A percentile compares a stretch with the other conserved stretches of the same genome.
These are phyloP conservation scores for Mesoclemmys tuberculata DNA, from an alignment of 2,113 vertebrate species.

Conservation along the genomic window DNA sequence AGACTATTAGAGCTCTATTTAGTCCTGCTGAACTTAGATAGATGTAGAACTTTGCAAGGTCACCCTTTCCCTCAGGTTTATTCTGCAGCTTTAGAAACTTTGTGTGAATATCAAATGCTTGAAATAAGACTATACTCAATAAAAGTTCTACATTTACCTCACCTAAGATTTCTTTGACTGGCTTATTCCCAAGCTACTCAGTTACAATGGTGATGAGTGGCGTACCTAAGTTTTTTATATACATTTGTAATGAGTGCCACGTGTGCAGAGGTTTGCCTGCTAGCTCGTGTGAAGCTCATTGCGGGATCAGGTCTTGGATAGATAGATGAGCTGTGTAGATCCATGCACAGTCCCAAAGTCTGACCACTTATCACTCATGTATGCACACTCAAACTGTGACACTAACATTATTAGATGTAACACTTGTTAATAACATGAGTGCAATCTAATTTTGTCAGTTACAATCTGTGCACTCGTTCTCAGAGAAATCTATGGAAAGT, in stretches of 20 bases:
- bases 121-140: neutral
- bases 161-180: neutral
- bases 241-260: neutral
- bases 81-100: neutral
- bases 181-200: neutral
- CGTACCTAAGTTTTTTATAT: neutral
- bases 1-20: neutral
- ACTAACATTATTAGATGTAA: neutral
- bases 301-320: neutral
- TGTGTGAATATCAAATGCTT: neutral
- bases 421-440: neutral
- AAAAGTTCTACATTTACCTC: neutral
- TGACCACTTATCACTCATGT: neutral
- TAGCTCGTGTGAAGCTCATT: neutral
- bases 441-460: neutral
- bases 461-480: neutral
- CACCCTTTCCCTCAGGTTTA: rapidly evolving
- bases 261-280: neutral
- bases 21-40: neutral
- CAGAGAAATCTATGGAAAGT: neutral
- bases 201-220: constrained; percentile 28
- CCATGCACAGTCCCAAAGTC: neutral
- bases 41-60: neutral
- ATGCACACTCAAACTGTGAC: rapidly evolving
- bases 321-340: neutral